Evolutionary conservation across 23 tunicate genomes (phyloP), one percentile per base, ranked within the genome.

Genomic region (Halocynthia roretzi): DNA sequence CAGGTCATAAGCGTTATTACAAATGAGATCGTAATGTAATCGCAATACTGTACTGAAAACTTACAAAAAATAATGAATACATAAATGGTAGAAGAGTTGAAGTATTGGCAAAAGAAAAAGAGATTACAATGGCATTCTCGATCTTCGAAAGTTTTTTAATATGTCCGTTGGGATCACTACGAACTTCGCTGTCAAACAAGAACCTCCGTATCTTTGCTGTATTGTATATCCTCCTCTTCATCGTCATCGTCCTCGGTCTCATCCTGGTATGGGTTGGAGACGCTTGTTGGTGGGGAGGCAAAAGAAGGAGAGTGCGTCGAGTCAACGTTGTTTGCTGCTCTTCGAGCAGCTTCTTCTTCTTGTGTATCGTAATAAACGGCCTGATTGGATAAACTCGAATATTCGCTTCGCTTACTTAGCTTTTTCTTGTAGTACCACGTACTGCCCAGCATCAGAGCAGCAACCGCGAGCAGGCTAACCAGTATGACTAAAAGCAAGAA

Each of bases 181-280:
- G 44, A 31, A 31, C 44, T 31, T 31, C 4, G 44, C 44, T 31
- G 44, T 31, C 4, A 65, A 65, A 65, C 70, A 40, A 65, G 31
- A 15, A 65, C 22, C 31, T 65, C 70, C 31, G 70, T 65, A 15
- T 65, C 70, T 65, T 65, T 65, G 31, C n/a, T 65, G 19, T 65
- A 65, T 65, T 65, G 48, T 10, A 48, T 48, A 10, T 20, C 70
- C 22, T 20, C 70, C 5, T 65, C 70, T 65, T 65, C 70, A 9
- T 48, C 19, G 31, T 65, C 70, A 10, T 40, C 22, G 10, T 11
- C 15, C 31, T 65, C 70, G 22, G 19, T 8, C 9, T 11, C 15
- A 20, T 65, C 70, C 10, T 65, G 70, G 63, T 14, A 58, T 14
- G n/a, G 63, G 31, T 65, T 65, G 19, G 22, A 65, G 9, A 10